A percentile compares a stretch with the other conserved stretches of the same genome.
Evolutionary conservation across 2,797 vertebrate species (phyloP).

Genomic region (Arctocebus calabarensis): DNA sequence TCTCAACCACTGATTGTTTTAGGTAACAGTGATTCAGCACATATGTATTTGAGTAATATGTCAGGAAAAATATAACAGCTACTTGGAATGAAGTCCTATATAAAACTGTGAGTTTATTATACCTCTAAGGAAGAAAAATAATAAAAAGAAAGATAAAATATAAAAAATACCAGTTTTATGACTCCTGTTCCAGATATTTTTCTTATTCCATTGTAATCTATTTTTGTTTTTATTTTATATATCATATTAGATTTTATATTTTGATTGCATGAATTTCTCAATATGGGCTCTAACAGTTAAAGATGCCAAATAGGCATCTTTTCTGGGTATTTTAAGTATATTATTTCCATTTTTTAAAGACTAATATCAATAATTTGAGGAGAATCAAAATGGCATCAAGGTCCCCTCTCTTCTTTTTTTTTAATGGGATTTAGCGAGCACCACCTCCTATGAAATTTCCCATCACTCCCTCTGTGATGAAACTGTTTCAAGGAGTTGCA

Average conservation of each 20-base stretch:
- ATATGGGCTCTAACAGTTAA: not conserved
- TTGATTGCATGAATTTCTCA: not conserved
- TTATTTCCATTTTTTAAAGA: not conserved
- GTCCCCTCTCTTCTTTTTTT: not conserved
- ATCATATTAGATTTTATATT: constrained; percentile 2
- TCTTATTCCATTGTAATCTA: not conserved
- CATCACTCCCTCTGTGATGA: not conserved
- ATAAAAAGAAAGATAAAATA: constrained; percentile 3
- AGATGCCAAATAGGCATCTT: not conserved
- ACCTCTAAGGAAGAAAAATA: not conserved
- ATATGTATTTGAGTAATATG: not conserved
- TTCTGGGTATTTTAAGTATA: not conserved
- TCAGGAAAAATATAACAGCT: not conserved
- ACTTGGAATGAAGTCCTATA: not conserved
- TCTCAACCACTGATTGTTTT: not conserved
- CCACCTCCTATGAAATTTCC: not conserved
- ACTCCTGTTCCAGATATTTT: not conserved
- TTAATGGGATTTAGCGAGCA: not conserved
- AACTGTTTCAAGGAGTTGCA: not conserved
- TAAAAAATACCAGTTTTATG: not conserved
- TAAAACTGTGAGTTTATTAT: not conserved
- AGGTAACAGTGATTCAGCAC: not conserved
- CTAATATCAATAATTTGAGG: not conserved
- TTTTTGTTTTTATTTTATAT: constrained; percentile 27
- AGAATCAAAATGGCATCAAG: not conserved